Evolutionary conservation across 2,888 invertebrate species (phyloP).

Genomic region (Limnephilus rhombicus): DNA sequence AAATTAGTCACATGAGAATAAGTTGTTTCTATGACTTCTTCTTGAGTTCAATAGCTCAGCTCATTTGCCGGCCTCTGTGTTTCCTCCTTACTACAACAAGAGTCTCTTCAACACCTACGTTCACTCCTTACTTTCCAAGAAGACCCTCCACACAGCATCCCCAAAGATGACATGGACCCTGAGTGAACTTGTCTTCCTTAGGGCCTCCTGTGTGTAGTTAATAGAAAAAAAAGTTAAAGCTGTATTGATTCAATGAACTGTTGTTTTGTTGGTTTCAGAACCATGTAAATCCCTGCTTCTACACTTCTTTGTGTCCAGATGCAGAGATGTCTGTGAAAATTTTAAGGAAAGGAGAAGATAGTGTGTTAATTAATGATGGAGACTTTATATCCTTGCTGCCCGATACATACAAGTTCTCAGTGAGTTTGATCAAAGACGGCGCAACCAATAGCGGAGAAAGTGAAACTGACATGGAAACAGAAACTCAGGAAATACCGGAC

Average conservation of each 20-base stretch:
- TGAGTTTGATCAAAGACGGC: slow-evolving; percentile 13
- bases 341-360: slow-evolving; percentile 70
- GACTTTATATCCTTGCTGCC: slow-evolving; percentile 78
- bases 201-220: too few species aligned
- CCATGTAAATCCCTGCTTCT: slow-evolving; percentile 78
- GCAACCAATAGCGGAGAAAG: not conserved
- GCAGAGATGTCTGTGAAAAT: slow-evolving; percentile 65
- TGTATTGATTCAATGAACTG: not conserved
- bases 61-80: too few species aligned
- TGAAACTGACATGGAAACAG: not conserved
- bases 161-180: too few species aligned
- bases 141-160: too few species aligned
- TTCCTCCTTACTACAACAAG: too few species aligned
- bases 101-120: too few species aligned
- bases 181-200: too few species aligned
- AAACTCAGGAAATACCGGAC: slow-evolving; percentile 6
- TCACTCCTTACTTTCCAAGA: too few species aligned
- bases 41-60: too few species aligned
- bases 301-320: slow-evolving; percentile 66
- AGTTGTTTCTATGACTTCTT: too few species aligned
- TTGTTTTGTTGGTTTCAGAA: slow-evolving; percentile 71
- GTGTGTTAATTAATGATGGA: slow-evolving; percentile 71
- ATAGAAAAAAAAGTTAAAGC: not conserved
- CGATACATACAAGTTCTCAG: slow-evolving; percentile 68
- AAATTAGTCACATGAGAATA: too few species aligned